A percentile compares a stretch with the other conserved stretches of the same genome.
phyloP scores from a whole-genome alignment of 2,888 invertebrate species.

The Reticulitermes lucifugus region DNA sequence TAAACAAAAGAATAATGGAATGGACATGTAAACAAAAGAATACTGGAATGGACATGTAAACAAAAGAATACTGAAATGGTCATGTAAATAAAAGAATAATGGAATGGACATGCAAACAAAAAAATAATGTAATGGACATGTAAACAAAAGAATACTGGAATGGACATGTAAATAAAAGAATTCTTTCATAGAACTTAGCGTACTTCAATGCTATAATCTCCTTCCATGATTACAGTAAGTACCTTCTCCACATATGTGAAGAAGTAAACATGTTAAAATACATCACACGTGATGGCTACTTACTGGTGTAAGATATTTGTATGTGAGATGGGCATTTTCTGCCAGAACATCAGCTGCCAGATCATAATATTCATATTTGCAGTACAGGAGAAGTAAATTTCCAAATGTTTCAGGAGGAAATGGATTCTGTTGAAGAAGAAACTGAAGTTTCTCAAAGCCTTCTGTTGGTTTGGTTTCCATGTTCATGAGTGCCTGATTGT shows the following conservation, averaged over 20 bases:
- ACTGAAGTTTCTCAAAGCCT: constrained; percentile 94
- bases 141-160: too few species aligned
- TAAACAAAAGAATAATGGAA: too few species aligned
- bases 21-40: too few species aligned
- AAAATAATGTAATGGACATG: too few species aligned
- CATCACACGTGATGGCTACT: constrained; percentile 57
- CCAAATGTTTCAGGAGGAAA: constrained; percentile 98
- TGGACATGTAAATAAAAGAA: too few species aligned
- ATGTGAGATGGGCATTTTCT: constrained; percentile 96
- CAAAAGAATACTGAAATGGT: too few species aligned
- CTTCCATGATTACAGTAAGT: background rate
- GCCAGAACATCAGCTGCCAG: constrained; percentile 97
- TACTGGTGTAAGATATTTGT: constrained; percentile 92
- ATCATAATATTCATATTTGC: constrained; percentile 97
- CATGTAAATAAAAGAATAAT: too few species aligned
- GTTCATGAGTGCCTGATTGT: constrained; percentile 94
- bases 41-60: too few species aligned
- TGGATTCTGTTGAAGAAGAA: constrained; percentile 93
- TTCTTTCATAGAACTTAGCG: too few species aligned
- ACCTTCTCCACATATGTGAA: background rate
- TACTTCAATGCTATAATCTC: too few species aligned
- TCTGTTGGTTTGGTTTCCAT: constrained; percentile 90
- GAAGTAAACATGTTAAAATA: background rate
- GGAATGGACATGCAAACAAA: too few species aligned
- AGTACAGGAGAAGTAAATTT: constrained; percentile 93